phyloP scores from a whole-genome alignment of 92 coral and sea anemone species.

The Phymanthus crucifer region DNA sequence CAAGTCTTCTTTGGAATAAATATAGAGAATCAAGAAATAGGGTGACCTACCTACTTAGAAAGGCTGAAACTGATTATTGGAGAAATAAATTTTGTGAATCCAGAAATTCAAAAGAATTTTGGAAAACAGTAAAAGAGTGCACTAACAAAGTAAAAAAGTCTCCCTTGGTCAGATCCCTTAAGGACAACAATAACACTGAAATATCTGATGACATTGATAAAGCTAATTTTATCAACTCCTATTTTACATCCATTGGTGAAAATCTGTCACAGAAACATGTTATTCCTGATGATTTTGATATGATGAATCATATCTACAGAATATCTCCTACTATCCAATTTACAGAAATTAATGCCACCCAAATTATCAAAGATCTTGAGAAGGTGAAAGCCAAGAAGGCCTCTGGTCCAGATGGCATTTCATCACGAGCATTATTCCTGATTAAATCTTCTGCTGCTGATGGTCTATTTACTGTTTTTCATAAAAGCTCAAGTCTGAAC shows the following conservation, averaged over 20 bases:
- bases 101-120: slow-evolving; percentile 22
- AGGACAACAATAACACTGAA: slow-evolving; percentile 22
- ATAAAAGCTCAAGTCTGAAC: slow-evolving; percentile 26
- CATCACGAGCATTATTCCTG: slow-evolving; percentile 31
- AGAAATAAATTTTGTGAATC: slow-evolving; percentile 31
- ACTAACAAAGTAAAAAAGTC: slow-evolving; percentile 28
- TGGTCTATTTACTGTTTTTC: slow-evolving; percentile 25
- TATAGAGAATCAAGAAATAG: slow-evolving; percentile 3
- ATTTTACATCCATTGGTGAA: slow-evolving; percentile 27
- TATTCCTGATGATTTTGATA: slow-evolving; percentile 15
- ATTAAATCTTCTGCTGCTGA: slow-evolving; percentile 35
- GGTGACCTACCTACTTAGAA: slow-evolving; percentile 20
- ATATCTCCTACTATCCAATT: slow-evolving; percentile 5
- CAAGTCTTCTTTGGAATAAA: background rate
- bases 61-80: slow-evolving; percentile 24
- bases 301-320: slow-evolving; percentile 25
- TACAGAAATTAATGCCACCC: background rate
- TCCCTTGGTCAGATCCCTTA: slow-evolving; percentile 15
- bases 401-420: slow-evolving; percentile 34
- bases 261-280: slow-evolving; percentile 29
- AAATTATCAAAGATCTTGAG: background rate
- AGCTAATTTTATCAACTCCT: slow-evolving; percentile 13
- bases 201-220: slow-evolving; percentile 29
- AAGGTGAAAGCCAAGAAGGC: slow-evolving; percentile 1
- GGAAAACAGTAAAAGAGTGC: slow-evolving; percentile 22